Evolutionary conservation across 2,888 invertebrate genomes (phyloP).

Genomic region (Erebia epiphron): DNA sequence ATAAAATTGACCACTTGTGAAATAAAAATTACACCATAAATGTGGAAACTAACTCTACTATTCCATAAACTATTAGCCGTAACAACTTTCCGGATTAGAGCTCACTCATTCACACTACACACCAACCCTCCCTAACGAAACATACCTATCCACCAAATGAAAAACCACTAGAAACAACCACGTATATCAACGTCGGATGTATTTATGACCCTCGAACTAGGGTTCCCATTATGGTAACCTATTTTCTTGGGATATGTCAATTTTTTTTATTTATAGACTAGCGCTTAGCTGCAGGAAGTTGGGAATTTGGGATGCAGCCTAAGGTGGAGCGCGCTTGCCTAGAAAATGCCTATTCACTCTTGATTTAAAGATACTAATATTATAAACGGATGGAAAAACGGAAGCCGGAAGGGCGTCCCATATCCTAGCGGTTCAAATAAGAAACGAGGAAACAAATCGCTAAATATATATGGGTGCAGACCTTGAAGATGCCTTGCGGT

Average conservation of each 20-base stretch:
- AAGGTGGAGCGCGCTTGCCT: no score
- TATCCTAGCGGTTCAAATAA: no score
- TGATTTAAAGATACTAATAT: no score
- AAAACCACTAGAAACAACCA: constrained; percentile 34
- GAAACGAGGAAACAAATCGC: no score
- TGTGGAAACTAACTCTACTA: background rate
- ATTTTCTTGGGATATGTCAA: background rate
- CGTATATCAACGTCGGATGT: constrained; percentile 36
- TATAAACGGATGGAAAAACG: no score
- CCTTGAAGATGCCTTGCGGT: no score
- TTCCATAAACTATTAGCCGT: constrained; percentile 3
- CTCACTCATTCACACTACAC: constrained; percentile 9
- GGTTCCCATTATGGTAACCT: background rate
- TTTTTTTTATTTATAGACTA: background rate
- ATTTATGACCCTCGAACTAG: constrained; percentile 32
- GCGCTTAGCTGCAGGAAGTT: no score
- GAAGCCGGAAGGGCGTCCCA: no score
- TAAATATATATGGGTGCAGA: no score
- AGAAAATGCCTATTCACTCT: no score
- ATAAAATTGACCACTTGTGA: background rate
- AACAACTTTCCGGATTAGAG: constrained; percentile 6
- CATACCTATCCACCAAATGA: constrained; percentile 32
- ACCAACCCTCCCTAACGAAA: constrained; percentile 16
- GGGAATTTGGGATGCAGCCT: no score
- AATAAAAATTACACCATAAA: background rate